Conservation (phyloP, 2,888 invertebrate species). For the Calameuta idolon region DNA sequence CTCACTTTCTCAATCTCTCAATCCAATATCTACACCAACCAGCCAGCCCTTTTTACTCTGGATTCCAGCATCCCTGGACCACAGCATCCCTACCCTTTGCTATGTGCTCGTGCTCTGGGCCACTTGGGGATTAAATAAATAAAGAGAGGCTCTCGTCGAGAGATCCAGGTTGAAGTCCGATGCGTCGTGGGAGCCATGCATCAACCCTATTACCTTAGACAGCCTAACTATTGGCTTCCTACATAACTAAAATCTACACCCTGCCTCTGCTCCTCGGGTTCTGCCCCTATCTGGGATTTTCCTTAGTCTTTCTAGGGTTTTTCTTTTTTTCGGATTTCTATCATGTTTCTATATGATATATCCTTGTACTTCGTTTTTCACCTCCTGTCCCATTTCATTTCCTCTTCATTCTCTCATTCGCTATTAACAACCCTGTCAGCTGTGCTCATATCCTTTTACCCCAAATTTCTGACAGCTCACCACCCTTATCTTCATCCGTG, state of each 20-base stretch:
- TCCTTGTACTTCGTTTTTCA: neutral
- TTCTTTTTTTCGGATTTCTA: neutral
- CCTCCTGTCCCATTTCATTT: neutral
- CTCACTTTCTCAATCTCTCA: conserved; percentile 6
- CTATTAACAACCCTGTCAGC: neutral
- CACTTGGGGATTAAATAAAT: conserved; percentile 53
- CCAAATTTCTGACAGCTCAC: neutral
- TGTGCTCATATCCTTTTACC: neutral
- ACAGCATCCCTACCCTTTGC: neutral
- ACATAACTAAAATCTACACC: conserved; percentile 59
- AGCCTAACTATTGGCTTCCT: conserved; percentile 51
- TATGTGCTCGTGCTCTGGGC: conserved; percentile 13
- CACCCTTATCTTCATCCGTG: neutral
- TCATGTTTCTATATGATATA: neutral
- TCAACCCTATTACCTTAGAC: conserved; percentile 59
- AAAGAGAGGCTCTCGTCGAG: conserved; percentile 39
- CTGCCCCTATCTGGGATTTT: neutral
- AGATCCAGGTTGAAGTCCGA: conserved; percentile 36
- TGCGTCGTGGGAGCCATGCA: conserved; percentile 57
- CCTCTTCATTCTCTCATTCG: conserved; percentile 2
- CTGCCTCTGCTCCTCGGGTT: conserved; percentile 19
- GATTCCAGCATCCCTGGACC: neutral
- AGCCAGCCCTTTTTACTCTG: conserved; percentile 1
- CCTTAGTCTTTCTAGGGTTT: neutral
- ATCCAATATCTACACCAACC: conserved; percentile 1